Base-by-base conservation (phyloP, 64 coral and sea anemone species). In the Hydrozoanthus tunicans region DNA sequence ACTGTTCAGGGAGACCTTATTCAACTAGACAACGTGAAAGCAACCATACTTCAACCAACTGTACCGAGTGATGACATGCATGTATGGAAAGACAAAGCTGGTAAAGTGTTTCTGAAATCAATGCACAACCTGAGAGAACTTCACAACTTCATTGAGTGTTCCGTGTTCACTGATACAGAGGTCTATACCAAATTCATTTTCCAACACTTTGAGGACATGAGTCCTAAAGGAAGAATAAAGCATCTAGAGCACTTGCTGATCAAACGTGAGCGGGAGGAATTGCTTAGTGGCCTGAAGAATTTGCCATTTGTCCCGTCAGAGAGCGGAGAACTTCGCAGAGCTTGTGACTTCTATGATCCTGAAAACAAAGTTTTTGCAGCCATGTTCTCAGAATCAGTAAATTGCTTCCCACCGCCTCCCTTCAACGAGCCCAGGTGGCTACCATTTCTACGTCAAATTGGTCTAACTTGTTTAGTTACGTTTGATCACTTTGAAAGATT, bases 101-200 rank as follows among this genome's bases (percentile, higher is more conserved):
- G 71, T 12, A 80, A 70, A 52, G 64, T 93, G 53, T 93, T 93
- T 81, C 85, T 93, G 5, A 81, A 64, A 76, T 90, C 63, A 11
- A 9, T 58, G 5, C 1, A 81, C 10, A 89, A 65, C 53, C 65
- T 93, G 9, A 65, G 78, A 3, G 12, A 82, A 15, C 17, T 93
- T 0, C 74, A 81, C 64, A 25, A 14, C 6, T 89, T 60, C 51
- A 23, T 93, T 10, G 7, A 3, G 62, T 93, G 86, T 77, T 15
- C 53, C 3, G 24, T 7, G 23, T 54, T 90, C 7, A 81, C 85
- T 7, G 64, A 59, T 64, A 56, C 58, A 23, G 75, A 93, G 7
- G 85, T 93, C n/a, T 93, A 93, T 55, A 81, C 64, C 62, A 1
- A 90, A 1, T 93, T 80, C 62, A 90, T 93, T 66, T 93, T 89